Conservation (phyloP, 64 coral and sea anemone genomes). For the Montipora cactus region DNA sequence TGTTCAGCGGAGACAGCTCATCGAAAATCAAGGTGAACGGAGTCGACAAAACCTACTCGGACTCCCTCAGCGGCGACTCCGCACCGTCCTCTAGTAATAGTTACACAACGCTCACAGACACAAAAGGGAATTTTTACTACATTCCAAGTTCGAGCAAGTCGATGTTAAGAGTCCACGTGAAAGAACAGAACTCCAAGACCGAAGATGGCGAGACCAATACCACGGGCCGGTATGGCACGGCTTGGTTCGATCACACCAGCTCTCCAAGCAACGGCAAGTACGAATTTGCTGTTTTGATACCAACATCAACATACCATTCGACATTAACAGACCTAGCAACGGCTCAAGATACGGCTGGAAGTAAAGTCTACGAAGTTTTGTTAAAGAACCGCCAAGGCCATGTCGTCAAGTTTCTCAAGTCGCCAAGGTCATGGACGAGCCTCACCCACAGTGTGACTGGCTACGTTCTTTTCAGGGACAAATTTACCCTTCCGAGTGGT, state of each 20-base stretch:
- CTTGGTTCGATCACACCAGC: slow-evolving; percentile 48
- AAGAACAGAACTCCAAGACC: background rate
- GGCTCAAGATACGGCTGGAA: background rate
- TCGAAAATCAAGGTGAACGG: background rate
- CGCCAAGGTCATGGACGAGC: background rate
- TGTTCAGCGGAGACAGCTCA: background rate
- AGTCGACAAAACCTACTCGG: background rate
- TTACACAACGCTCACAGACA: background rate
- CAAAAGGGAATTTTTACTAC: slow-evolving; percentile 63
- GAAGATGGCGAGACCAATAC: background rate
- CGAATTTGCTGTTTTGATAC: slow-evolving; percentile 19
- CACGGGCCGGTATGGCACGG: slow-evolving; percentile 35
- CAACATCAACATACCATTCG: background rate
- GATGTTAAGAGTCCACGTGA: background rate
- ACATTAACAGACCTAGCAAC: background rate
- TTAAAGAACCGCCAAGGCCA: background rate
- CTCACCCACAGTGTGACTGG: background rate
- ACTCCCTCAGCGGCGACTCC: background rate
- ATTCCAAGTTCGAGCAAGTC: slow-evolving; percentile 12
- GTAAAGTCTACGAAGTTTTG: background rate
- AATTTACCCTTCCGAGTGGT: background rate
- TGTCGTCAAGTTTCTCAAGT: slow-evolving; percentile 3
- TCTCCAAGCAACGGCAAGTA: background rate
- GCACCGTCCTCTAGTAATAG: background rate
- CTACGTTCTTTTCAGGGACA: background rate